phyloP scores from a whole-genome alignment of 2,888 invertebrate genomes.

The Drosophila multiciliata region DNA sequence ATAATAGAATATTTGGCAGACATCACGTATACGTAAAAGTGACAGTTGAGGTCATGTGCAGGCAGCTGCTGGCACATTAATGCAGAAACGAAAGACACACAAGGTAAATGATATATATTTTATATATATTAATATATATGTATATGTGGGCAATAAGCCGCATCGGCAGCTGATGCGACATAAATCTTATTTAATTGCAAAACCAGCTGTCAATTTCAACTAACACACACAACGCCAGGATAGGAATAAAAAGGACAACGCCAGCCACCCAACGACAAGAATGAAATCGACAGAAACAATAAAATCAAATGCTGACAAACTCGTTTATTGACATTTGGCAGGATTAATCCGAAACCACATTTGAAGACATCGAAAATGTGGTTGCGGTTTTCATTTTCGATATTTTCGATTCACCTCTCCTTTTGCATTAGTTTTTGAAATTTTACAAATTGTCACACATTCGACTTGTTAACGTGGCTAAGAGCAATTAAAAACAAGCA shows the following conservation, averaged over 20 bases:
- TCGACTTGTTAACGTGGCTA: slow-evolving; percentile 52
- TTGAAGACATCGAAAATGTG: slow-evolving; percentile 25
- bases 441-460: slow-evolving; percentile 37
- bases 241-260: slow-evolving; percentile 18
- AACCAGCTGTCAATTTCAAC: slow-evolving; percentile 76
- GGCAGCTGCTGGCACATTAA: slow-evolving; percentile 65
- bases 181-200: slow-evolving; percentile 81
- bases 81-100: slow-evolving; percentile 42
- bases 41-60: slow-evolving; percentile 66
- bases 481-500: slow-evolving; percentile 5
- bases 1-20: slow-evolving; percentile 29
- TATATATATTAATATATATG: neutral
- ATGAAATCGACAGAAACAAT: slow-evolving; percentile 25
- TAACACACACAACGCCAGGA: slow-evolving; percentile 36
- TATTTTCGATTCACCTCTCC: slow-evolving; percentile 10
- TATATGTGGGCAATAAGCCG: slow-evolving; percentile 22
- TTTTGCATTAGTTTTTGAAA: slow-evolving; percentile 38
- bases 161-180: slow-evolving; percentile 48
- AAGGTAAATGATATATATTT: slow-evolving; percentile 22
- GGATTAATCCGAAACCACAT: slow-evolving; percentile 29
- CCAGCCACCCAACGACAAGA: slow-evolving; percentile 1
- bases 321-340: slow-evolving; percentile 60
- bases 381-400: slow-evolving; percentile 17
- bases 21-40: slow-evolving; percentile 45
- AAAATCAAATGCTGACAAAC: slow-evolving; percentile 61